A percentile compares a stretch with the other conserved stretches of the same genome.
These are phyloP conservation scores for Tenebrosternarchus preto DNA, from an alignment of 2,113 vertebrate genomes.

Conservation along the genomic window DNA sequence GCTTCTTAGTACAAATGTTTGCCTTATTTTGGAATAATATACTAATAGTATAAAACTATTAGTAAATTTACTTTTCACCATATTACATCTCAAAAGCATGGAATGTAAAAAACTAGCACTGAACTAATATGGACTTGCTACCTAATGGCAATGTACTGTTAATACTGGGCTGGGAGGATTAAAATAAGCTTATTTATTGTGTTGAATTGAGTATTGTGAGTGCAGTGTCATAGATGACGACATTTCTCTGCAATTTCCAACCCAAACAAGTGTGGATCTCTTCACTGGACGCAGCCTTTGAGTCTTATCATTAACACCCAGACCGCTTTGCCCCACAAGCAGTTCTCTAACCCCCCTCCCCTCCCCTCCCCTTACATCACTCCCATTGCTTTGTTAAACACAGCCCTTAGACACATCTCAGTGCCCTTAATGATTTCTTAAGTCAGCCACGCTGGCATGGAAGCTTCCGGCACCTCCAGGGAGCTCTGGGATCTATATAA, in stretches of 20 bases:
- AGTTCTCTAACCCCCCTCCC: background rate
- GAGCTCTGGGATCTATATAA: constrained; percentile 29
- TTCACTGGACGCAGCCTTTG: too few relatives aligned
- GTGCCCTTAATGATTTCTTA: constrained; percentile 48
- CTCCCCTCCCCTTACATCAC: background rate
- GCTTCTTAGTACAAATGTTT: background rate
- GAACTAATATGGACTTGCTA: too few relatives aligned
- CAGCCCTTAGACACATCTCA: constrained; percentile 28
- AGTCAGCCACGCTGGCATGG: constrained; percentile 21
- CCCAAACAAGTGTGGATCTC: background rate
- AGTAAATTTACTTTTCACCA: too few relatives aligned
- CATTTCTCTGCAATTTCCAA: background rate
- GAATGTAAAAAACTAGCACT: too few relatives aligned
- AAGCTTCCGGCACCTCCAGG: constrained; percentile 41
- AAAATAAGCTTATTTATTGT: background rate
- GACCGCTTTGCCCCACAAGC: background rate
- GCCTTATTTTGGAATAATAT: background rate
- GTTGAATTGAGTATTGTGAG: background rate
- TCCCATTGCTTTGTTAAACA: constrained; percentile 39
- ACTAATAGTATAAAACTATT: background rate
- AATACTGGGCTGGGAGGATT: constrained; percentile 11
- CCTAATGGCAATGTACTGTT: background rate
- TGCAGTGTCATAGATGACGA: background rate
- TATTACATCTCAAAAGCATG: too few relatives aligned
- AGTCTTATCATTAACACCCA: background rate